Conservation (phyloP, 2,797 vertebrate genomes). For the Mormyrops attenuatus region DNA sequence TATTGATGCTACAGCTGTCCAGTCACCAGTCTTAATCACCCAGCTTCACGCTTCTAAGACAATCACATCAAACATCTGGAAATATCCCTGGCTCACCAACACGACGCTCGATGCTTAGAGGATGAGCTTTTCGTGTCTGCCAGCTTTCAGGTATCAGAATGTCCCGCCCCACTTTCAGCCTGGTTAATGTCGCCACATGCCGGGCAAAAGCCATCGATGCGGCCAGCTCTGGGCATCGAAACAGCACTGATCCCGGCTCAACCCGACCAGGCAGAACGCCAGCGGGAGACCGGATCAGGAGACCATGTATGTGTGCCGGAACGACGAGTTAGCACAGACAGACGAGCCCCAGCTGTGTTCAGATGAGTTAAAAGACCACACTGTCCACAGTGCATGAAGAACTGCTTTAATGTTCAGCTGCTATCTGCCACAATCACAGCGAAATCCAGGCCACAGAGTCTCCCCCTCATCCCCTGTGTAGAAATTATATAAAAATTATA, state of each 20-base stretch:
- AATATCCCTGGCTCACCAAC: not conserved
- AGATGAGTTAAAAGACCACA: not conserved
- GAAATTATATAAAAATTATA: not conserved
- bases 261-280: not conserved
- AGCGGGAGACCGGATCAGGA: not conserved
- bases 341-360: not conserved
- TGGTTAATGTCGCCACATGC: not conserved
- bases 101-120: not conserved
- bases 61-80: conserved; percentile 3
- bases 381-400: not conserved
- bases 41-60: not conserved
- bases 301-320: not conserved
- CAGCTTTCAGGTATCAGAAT: not conserved
- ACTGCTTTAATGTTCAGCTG: not conserved
- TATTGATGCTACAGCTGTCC: not conserved
- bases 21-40: not conserved
- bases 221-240: not conserved
- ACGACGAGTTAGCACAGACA: not conserved
- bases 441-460: not conserved
- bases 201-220: not conserved
- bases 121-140: not conserved
- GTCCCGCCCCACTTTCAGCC: not conserved
- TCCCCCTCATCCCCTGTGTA: not conserved
- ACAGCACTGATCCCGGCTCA: not conserved
- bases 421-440: not conserved